A percentile compares a stretch with the other conserved stretches of the same genome.
These are phyloP conservation scores for Plectropomus leopardus DNA, from an alignment of 2,113 vertebrate genomes.

Conservation along the genomic window DNA sequence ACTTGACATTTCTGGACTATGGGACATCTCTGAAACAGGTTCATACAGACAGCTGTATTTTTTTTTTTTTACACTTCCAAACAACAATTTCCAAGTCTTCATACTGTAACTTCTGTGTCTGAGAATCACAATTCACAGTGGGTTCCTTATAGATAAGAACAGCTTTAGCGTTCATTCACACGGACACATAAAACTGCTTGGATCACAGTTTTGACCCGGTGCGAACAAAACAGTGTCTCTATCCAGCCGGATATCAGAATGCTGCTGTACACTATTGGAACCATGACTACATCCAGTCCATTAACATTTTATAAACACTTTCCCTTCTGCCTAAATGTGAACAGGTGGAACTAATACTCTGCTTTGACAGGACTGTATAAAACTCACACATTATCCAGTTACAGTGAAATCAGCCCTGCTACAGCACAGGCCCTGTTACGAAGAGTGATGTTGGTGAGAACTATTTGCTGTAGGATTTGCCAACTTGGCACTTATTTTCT, in stretches of 20 bases:
- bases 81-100: background rate
- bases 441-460: background rate
- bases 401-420: background rate
- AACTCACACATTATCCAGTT: conserved; percentile 1
- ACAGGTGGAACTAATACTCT: conserved; percentile 15
- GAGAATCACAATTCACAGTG: background rate
- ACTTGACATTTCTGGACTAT: too few relatives aligned
- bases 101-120: background rate
- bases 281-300: background rate
- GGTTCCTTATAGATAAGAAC: too few relatives aligned
- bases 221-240: conserved; percentile 4
- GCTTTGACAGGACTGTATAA: background rate
- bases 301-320: background rate
- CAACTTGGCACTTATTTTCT: conserved; percentile 10
- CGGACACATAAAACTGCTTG: background rate
- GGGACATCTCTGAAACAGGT: background rate
- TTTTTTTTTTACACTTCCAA: too few relatives aligned
- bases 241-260: background rate
- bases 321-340: conserved; percentile 20
- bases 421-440: background rate
- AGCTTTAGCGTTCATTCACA: background rate
- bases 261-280: background rate
- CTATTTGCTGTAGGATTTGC: background rate
- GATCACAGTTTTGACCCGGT: background rate
- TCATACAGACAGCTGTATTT: too few relatives aligned